These are phyloP conservation scores for Corythaeola cristata DNA, from an alignment of 2,113 vertebrate species.

Conservation along the genomic window DNA sequence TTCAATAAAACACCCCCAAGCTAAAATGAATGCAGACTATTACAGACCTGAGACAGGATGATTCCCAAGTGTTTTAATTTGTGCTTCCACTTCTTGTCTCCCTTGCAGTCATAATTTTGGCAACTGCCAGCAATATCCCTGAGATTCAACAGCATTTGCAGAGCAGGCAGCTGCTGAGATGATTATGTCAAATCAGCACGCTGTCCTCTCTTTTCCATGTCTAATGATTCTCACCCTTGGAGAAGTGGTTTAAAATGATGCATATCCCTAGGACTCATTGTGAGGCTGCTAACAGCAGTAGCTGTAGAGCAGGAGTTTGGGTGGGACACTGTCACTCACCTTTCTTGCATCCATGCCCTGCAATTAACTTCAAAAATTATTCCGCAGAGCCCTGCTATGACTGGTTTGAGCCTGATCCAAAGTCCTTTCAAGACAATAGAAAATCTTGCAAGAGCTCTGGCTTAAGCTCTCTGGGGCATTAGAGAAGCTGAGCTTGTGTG, in stretches of 20 bases:
- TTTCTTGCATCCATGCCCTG: not conserved
- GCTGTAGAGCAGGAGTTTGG: not conserved
- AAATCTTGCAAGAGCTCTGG: not conserved
- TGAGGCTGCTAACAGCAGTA: not conserved
- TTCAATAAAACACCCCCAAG: constrained; percentile 38
- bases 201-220: constrained; percentile 8
- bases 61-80: constrained; percentile 67
- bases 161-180: constrained; percentile 48
- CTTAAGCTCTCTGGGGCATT: not conserved
- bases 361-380: constrained; percentile 9
- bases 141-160: constrained; percentile 4
- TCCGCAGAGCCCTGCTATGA: not conserved
- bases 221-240: constrained; percentile 29
- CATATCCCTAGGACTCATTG: not conserved
- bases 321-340: not conserved
- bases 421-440: constrained; percentile 10
- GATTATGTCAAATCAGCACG: constrained; percentile 50
- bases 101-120: constrained; percentile 38
- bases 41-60: constrained; percentile 22
- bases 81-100: constrained; percentile 38
- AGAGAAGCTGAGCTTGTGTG: not conserved
- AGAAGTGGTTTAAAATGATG: constrained; percentile 22
- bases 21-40: constrained; percentile 43
- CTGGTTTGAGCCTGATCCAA: constrained; percentile 4
- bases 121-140: constrained; percentile 14